Percentiles rank a stretch among this genome's conserved stretches.
These are phyloP conservation scores for Celastrina argiolus DNA, from an alignment of 2,888 invertebrate genomes.

Conservation along the genomic window DNA sequence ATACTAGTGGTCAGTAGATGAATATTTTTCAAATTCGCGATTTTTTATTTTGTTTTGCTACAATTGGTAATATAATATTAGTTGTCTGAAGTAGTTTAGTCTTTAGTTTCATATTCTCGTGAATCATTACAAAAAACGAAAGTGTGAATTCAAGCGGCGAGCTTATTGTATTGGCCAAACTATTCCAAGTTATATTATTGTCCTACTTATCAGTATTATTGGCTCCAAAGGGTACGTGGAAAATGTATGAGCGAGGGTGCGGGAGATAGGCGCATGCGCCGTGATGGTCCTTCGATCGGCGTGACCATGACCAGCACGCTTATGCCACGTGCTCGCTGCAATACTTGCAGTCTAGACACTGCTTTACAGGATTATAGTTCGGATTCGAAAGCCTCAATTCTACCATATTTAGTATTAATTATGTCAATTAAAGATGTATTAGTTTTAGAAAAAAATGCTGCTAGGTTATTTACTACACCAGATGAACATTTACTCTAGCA, in stretches of 20 bases:
- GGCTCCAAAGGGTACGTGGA: slow-evolving; percentile 12
- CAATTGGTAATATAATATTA: too few species aligned
- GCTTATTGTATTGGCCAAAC: not conserved
- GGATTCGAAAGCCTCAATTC: not conserved
- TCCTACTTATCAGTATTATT: slow-evolving; percentile 11
- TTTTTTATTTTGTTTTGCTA: too few species aligned
- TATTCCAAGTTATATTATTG: not conserved
- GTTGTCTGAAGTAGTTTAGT: too few species aligned
- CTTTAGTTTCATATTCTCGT: too few species aligned
- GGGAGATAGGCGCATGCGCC: slow-evolving; percentile 55
- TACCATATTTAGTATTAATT: not conserved
- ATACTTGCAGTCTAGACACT: slow-evolving; percentile 40
- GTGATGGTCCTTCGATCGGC: slow-evolving; percentile 57
- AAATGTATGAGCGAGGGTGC: slow-evolving; percentile 23
- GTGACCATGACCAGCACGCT: slow-evolving; percentile 51
- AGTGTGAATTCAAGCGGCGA: slow-evolving; percentile 1
- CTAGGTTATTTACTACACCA: too few species aligned
- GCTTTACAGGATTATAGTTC: slow-evolving; percentile 24
- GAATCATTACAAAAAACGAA: not conserved
- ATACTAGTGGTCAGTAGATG: too few species aligned
- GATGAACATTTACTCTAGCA: too few species aligned
- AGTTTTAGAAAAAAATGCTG: not conserved
- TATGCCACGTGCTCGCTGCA: slow-evolving; percentile 56
- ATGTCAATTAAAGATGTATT: not conserved
- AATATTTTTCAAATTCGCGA: too few species aligned